Percentiles rank a stretch among this genome's conserved stretches.
phyloP scores from a whole-genome alignment of 2,888 invertebrate species.

The Lasioglossum vierecki region DNA sequence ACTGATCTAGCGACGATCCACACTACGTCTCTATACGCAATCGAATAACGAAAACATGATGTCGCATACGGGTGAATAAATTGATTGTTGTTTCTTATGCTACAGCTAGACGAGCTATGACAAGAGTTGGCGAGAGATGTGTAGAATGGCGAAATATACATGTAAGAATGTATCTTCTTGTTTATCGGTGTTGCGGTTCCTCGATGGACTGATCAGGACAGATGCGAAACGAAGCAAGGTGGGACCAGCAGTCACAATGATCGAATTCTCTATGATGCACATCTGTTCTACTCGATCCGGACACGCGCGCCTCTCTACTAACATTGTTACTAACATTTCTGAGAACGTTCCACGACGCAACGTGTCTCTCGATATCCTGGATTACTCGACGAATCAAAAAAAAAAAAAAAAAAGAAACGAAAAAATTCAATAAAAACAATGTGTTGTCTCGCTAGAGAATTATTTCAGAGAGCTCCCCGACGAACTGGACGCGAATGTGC shows the following conservation, averaged over 20 bases:
- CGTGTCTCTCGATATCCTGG: background rate
- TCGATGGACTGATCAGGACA: constrained; percentile 66
- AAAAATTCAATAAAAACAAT: constrained; percentile 9
- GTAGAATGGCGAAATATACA: constrained; percentile 57
- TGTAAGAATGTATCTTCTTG: constrained; percentile 39
- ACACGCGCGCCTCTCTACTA: constrained; percentile 35
- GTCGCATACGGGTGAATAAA: constrained; percentile 27
- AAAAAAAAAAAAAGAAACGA: constrained; percentile 2
- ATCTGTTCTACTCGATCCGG: constrained; percentile 58
- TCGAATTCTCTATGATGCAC: constrained; percentile 63
- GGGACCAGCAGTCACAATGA: constrained; percentile 83
- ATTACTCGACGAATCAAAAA: constrained; percentile 1
- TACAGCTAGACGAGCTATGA: constrained; percentile 64
- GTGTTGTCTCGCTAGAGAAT: background rate
- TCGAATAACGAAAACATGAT: constrained; percentile 20
- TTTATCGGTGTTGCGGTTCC: constrained; percentile 64
- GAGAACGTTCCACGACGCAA: constrained; percentile 2
- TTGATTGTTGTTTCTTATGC: constrained; percentile 41
- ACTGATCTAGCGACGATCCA: constrained; percentile 44
- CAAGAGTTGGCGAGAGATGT: constrained; percentile 56
- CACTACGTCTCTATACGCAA: constrained; percentile 46
- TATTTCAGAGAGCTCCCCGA: constrained; percentile 20
- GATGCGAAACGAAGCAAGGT: constrained; percentile 79
- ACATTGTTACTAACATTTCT: background rate
- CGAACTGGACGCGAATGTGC: constrained; percentile 29